Conservation (phyloP, 2,113 vertebrate species). For the Triplophysa rosa region DNA sequence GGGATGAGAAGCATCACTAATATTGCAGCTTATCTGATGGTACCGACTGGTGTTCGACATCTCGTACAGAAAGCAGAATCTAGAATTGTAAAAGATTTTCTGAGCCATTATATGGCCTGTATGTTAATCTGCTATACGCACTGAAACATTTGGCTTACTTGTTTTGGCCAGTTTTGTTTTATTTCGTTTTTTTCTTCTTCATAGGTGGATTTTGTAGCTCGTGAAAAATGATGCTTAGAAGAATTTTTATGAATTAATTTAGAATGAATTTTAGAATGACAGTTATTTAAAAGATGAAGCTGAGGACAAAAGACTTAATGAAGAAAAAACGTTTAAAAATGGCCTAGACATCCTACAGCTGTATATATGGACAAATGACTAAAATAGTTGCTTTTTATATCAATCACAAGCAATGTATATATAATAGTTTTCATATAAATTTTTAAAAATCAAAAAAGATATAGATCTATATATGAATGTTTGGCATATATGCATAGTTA, state of each 20-base stretch:
- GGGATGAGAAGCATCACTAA: slow-evolving; percentile 36
- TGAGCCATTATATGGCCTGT: slow-evolving; percentile 57
- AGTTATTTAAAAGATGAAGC: slow-evolving; percentile 47
- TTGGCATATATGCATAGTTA: slow-evolving; percentile 85
- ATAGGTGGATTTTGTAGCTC: slow-evolving; percentile 79
- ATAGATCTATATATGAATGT: slow-evolving; percentile 85
- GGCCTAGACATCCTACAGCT: slow-evolving; percentile 68
- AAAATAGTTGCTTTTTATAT: slow-evolving; percentile 74
- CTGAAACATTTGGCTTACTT: slow-evolving; percentile 60
- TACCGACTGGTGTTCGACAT: slow-evolving; percentile 36
- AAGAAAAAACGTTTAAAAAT: slow-evolving; percentile 46
- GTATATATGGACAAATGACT: slow-evolving; percentile 73
- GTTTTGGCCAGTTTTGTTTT: slow-evolving; percentile 50
- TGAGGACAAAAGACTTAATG: slow-evolving; percentile 27
- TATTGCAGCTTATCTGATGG: slow-evolving; percentile 31
- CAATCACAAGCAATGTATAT: slow-evolving; percentile 79
- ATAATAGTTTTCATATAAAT: slow-evolving; percentile 83
- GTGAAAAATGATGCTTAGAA: slow-evolving; percentile 69
- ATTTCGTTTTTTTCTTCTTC: slow-evolving; percentile 57
- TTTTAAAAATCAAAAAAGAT: slow-evolving; percentile 77
- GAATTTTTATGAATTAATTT: slow-evolving; percentile 59
- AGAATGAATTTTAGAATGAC: slow-evolving; percentile 71
- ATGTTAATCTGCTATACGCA: slow-evolving; percentile 43
- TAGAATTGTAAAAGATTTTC: slow-evolving; percentile 66
- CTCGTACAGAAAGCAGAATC: slow-evolving; percentile 50